A percentile compares a stretch with the other conserved stretches of the same genome.
Conservation (phyloP, 2,113 vertebrate species). For the Burhinus bistriatus region DNA sequence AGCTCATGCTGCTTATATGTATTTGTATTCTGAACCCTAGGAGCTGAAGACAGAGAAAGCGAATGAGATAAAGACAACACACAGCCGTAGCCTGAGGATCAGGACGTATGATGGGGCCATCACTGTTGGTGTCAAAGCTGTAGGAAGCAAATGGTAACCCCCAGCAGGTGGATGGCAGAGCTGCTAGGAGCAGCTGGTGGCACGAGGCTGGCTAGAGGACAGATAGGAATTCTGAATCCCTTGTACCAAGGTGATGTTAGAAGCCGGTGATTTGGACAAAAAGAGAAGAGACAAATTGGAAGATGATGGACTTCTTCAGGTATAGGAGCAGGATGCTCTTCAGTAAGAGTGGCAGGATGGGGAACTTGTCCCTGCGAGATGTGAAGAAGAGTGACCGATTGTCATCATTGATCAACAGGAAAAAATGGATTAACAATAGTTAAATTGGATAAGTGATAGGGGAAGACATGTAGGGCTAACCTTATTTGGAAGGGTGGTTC, state of each 20-base stretch:
- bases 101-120: rapidly evolving
- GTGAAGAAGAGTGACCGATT: neutral
- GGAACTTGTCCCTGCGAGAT: rapidly evolving
- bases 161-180: neutral
- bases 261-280: neutral
- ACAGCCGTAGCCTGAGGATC: neutral
- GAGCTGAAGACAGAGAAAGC: neutral
- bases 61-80: neutral
- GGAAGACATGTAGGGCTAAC: neutral
- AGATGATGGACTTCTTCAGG: neutral
- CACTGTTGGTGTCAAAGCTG: neutral
- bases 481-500: neutral
- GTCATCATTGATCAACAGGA: neutral
- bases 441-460: neutral
- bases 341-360: neutral
- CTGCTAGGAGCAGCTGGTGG: neutral
- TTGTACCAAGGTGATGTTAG: neutral
- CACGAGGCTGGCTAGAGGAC: neutral
- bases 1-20: neutral
- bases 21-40: neutral
- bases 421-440: neutral
- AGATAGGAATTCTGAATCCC: neutral
- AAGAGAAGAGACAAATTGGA: neutral
- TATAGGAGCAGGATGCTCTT: neutral
- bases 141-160: neutral